Percentiles rank a stretch among this genome's conserved stretches.
phyloP scores from a whole-genome alignment of 2,113 vertebrate species.

The Mungos mungo region DNA sequence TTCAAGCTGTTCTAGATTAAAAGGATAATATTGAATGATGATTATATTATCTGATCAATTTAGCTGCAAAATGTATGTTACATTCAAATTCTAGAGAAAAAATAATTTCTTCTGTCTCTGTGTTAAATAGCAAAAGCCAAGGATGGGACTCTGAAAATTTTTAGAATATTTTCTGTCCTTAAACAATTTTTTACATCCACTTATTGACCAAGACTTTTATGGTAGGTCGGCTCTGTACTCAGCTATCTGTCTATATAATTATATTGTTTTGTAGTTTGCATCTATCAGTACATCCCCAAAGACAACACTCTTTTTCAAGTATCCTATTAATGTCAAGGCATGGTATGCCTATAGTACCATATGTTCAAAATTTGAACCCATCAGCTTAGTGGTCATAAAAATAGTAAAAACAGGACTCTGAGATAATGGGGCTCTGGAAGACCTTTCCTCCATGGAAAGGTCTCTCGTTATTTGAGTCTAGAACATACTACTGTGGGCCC shows the following conservation, averaged over 20 bases:
- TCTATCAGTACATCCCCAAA: background rate
- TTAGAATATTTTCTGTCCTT: background rate
- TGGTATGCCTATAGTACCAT: background rate
- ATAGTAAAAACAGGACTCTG: background rate
- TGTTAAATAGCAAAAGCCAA: background rate
- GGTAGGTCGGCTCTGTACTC: background rate
- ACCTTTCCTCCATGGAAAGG: background rate
- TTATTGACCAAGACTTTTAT: background rate
- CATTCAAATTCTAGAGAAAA: background rate
- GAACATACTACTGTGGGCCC: background rate
- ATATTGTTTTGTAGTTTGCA: background rate
- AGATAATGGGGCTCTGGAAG: background rate
- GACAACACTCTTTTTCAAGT: background rate
- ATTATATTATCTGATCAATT: background rate
- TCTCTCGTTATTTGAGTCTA: background rate
- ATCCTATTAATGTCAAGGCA: background rate
- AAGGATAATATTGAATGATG: background rate
- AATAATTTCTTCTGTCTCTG: background rate
- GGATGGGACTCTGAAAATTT: background rate
- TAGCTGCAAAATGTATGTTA: background rate
- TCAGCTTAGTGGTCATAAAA: background rate
- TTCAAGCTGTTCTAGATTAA: background rate
- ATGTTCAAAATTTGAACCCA: background rate
- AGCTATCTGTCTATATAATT: background rate
- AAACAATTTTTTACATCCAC: background rate